These are phyloP conservation scores for Bubo scandiacus DNA, from an alignment of 2,113 vertebrate genomes.

Conservation along the genomic window DNA sequence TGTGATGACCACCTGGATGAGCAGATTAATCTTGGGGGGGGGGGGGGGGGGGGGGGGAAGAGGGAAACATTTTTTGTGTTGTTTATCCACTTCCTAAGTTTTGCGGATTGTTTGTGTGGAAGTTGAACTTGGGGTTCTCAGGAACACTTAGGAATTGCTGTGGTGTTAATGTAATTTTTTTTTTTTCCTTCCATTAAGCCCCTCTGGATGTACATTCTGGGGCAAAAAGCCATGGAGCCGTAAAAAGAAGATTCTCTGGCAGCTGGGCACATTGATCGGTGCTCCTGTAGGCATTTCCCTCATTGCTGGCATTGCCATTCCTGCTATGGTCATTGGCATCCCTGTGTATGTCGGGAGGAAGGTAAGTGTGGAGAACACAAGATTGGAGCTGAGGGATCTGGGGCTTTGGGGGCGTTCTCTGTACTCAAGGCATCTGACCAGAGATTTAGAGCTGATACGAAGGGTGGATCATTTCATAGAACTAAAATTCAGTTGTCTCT, in stretches of 20 bases:
- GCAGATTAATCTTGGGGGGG: background rate
- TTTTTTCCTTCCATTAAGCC: constrained; percentile 71
- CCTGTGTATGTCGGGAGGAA: constrained; percentile 96
- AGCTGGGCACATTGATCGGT: constrained; percentile 95
- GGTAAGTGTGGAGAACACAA: constrained; percentile 71
- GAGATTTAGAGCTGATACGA: background rate
- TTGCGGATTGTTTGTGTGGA: fast-evolving
- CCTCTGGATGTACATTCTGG: constrained; percentile 98
- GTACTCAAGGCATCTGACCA: background rate
- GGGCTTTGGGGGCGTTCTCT: background rate
- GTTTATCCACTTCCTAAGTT: background rate
- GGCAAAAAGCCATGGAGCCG: constrained; percentile 99
- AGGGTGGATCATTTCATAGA: background rate
- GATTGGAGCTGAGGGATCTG: background rate
- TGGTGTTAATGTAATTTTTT: background rate
- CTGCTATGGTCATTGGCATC: constrained; percentile 98
- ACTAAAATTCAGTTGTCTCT: constrained; percentile 28
- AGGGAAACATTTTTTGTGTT: background rate
- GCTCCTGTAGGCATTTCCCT: constrained; percentile 97
- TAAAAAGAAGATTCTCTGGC: constrained; percentile 99
- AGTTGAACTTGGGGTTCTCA: background rate
- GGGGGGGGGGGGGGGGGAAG: background rate
- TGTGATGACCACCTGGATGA: background rate
- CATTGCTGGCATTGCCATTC: constrained; percentile 96
- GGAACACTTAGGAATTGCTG: background rate